Base-by-base conservation (phyloP, 2,113 vertebrate genomes). In the Ctenodactylus gundi region DNA sequence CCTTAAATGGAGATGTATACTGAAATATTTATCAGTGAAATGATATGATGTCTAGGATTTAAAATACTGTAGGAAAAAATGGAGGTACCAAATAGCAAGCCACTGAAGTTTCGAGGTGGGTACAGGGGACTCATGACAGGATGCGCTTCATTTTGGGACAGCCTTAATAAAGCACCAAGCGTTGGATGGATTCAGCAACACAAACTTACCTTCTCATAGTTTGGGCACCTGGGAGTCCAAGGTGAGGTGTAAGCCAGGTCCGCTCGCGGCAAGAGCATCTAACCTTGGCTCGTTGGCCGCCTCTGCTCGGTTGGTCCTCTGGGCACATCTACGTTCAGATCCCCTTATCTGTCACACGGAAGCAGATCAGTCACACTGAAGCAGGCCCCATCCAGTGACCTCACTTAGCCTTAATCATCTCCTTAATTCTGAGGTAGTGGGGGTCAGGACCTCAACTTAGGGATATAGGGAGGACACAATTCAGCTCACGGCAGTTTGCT, bases 21-120 rank as follows among this genome's bases (percentile, higher is more conserved):
- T 65, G n/a, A 88, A 85, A 68, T 78, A 76, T 80, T 75, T 82
- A 55, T 51, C 78, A 51, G 17, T 44, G 14, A 82, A 91, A 90
- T 64, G 44, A 80, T 75, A 46, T 39, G 46, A 77, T 41, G 7
- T 57, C 18, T 87, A 25, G 9, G 29, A 86, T 75, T 85, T 89
- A 73, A 44, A 64, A 27, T 84, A 53, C 60, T 41, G n/a, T 91
- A 46, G 39, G 14, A 39, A 39, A 81, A 82, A 62, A 7, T 11
- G n/a, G 29, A 34, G 51, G 7, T 49, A 29, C 18, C 51, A 34
- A 55, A 83, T 65, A 84, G 80, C 20, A 53, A 73, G 75, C 13
- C n/a, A 23, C 20, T 39, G 0, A 94, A 91, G 41, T 34, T 36
- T 12, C 12, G 20, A 2, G 31, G 20, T 20, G 34, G 49, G 5